phyloP scores from a whole-genome alignment of 2,888 invertebrate genomes.

The Brachyptera putata region DNA sequence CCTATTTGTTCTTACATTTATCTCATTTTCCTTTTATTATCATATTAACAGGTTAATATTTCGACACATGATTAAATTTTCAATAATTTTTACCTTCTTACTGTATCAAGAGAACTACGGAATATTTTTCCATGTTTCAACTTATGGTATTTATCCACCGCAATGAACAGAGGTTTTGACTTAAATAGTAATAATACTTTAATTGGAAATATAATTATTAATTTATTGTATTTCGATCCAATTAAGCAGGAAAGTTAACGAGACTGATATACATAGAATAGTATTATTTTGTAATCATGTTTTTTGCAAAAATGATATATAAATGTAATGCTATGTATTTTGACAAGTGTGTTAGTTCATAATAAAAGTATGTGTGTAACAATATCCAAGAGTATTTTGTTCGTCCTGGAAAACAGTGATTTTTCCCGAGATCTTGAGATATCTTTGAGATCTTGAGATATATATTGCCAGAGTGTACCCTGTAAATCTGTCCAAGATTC shows the following conservation, averaged over 20 bases:
- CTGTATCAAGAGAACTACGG: too few relatives aligned
- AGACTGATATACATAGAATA: conserved; percentile 2
- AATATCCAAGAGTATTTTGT: neutral
- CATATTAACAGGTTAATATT: too few relatives aligned
- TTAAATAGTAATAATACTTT: neutral
- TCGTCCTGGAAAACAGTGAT: neutral
- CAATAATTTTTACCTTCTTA: too few relatives aligned
- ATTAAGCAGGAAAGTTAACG: conserved; percentile 11
- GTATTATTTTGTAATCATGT: conserved; percentile 11
- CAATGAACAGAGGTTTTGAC: neutral
- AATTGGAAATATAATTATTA: neutral
- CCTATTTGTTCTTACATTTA: too few relatives aligned
- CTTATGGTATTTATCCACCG: too few relatives aligned
- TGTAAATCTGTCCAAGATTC: too few relatives aligned
- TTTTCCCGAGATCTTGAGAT: too few relatives aligned
- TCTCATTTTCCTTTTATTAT: too few relatives aligned
- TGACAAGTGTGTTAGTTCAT: neutral
- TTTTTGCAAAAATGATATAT: conserved; percentile 7
- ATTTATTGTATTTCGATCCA: neutral
- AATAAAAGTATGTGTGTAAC: neutral
- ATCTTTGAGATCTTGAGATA: too few relatives aligned
- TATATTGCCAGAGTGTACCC: too few relatives aligned
- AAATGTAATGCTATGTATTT: conserved; percentile 4
- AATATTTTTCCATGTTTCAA: too few relatives aligned
- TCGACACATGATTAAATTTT: too few relatives aligned